phyloP scores from a whole-genome alignment of 2,888 invertebrate genomes.

The Netelia virgata region DNA sequence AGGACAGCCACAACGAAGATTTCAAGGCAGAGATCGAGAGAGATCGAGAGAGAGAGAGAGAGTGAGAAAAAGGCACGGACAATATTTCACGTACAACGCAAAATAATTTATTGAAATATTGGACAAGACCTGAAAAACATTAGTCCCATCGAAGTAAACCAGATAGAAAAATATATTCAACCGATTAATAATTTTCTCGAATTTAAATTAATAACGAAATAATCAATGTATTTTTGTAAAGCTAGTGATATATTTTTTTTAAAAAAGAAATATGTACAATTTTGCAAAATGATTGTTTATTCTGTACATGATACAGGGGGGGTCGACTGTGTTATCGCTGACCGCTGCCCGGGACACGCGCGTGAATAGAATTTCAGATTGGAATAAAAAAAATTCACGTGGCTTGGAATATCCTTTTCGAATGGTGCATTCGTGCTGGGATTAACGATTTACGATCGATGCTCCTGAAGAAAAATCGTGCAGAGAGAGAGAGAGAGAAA shows the following conservation, averaged over 20 bases:
- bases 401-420: not conserved
- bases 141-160: too few relatives aligned
- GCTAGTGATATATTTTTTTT: too few relatives aligned
- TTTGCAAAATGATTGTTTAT: not conserved
- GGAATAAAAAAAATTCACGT: constrained; percentile 5
- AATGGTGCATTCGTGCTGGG: constrained; percentile 33
- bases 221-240: too few relatives aligned
- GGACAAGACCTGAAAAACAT: too few relatives aligned
- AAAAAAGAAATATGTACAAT: not conserved
- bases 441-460: constrained; percentile 60
- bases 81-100: too few relatives aligned
- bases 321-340: not conserved
- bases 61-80: not conserved
- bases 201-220: too few relatives aligned
- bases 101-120: too few relatives aligned
- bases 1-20: constrained; percentile 30
- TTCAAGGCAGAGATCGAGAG: not conserved
- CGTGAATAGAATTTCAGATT: constrained; percentile 32
- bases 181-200: too few relatives aligned
- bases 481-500: not conserved
- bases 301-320: not conserved
- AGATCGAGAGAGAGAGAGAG: not conserved
- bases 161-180: too few relatives aligned
- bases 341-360: not conserved
- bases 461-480: constrained; percentile 32